Percentiles rank a stretch among this genome's conserved stretches.
Evolutionary conservation across 2,113 vertebrate genomes (phyloP).

Genomic region (Pachyramphus minor): DNA sequence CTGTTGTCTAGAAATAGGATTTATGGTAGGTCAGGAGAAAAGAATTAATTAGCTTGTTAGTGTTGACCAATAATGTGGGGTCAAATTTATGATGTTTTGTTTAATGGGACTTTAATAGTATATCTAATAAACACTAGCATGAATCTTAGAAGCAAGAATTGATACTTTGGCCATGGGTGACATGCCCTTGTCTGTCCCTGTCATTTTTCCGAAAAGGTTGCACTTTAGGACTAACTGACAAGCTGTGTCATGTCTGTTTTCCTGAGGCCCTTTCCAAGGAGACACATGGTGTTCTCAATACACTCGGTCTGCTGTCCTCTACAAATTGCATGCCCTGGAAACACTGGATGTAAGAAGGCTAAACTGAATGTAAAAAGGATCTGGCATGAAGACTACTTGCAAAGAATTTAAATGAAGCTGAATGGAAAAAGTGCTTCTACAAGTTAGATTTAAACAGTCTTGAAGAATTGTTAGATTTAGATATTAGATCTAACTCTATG

Average conservation of each 20-base stretch:
- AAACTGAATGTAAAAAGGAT: neutral
- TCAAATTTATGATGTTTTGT: neutral
- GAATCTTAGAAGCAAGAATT: neutral
- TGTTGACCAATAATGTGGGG: neutral
- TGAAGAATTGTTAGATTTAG: neutral
- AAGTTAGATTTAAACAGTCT: neutral
- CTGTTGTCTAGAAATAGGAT: neutral
- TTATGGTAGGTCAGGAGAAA: neutral
- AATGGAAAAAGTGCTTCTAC: neutral
- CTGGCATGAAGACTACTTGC: neutral
- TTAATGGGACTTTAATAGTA: neutral
- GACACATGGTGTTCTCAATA: neutral
- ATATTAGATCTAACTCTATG: neutral
- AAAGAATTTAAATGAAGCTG: neutral
- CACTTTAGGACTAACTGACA: neutral
- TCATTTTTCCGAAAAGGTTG: neutral
- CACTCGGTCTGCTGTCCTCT: accelerated
- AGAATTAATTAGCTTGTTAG: neutral
- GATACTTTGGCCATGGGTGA: neutral
- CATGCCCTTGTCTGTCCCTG: neutral
- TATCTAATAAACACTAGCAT: neutral
- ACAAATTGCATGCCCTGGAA: neutral
- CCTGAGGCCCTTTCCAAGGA: neutral
- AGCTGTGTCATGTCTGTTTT: neutral
- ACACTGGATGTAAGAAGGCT: neutral